These are phyloP conservation scores for Cottus gobio DNA, from an alignment of 2,113 vertebrate genomes.

Conservation along the genomic window DNA sequence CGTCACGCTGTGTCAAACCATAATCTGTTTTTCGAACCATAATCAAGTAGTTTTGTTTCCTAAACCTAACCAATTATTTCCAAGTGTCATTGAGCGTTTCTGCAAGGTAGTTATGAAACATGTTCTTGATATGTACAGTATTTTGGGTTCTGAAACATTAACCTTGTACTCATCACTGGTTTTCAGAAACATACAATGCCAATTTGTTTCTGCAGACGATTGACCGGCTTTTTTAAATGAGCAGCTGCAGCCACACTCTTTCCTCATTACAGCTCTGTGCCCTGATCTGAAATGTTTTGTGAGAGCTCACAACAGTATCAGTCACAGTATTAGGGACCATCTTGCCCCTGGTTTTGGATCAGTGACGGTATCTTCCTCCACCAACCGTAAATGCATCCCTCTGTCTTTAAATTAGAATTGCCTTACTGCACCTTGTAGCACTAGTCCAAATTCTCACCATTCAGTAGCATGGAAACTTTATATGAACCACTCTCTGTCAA, in stretches of 20 bases:
- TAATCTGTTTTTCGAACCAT: no score
- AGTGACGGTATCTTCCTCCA: slow-evolving; percentile 16
- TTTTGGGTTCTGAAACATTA: no score
- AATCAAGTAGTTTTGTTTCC: no score
- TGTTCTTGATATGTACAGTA: no score
- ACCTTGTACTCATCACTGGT: no score
- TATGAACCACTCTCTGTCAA: slow-evolving; percentile 29
- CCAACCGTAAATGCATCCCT: slow-evolving; percentile 27
- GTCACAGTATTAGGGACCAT: not conserved
- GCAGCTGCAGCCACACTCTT: not conserved
- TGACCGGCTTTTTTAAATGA: not conserved
- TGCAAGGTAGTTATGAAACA: no score
- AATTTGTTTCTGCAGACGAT: no score
- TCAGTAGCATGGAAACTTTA: not conserved
- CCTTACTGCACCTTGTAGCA: slow-evolving; percentile 26
- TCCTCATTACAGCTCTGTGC: not conserved
- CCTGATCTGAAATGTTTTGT: not conserved
- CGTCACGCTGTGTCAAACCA: no score
- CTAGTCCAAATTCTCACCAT: not conserved
- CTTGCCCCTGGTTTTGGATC: no score
- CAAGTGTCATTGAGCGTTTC: no score
- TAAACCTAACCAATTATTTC: no score
- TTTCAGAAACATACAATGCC: no score
- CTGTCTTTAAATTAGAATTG: slow-evolving; percentile 60
- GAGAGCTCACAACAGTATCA: slow-evolving; percentile 4